Evolutionary conservation across 2,797 vertebrate species (phyloP).

Genomic region (Pogoniulus pusillus): DNA sequence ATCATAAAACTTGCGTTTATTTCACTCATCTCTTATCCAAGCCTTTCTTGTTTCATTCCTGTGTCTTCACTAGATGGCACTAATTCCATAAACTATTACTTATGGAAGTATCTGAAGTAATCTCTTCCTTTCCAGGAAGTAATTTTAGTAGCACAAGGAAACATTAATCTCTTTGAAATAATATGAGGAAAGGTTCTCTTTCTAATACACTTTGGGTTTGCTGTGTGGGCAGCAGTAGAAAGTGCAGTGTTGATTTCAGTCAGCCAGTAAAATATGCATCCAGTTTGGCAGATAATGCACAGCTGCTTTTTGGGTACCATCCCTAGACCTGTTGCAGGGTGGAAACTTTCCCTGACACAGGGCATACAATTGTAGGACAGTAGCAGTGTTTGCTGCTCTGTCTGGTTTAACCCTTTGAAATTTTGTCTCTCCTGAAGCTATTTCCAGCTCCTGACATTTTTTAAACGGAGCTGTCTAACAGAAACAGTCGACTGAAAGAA

Average conservation of each 20-base stretch:
- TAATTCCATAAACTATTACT: constrained; percentile 29
- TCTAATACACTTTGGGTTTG: neutral
- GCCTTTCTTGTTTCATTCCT: neutral
- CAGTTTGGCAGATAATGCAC: neutral
- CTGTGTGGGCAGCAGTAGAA: neutral
- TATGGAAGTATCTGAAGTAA: neutral
- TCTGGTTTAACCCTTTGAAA: neutral
- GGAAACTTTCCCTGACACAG: neutral
- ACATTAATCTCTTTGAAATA: neutral
- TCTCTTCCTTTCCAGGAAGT: neutral
- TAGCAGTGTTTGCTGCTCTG: neutral
- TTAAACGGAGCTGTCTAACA: neutral
- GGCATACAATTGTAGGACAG: neutral
- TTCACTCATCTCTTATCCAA: neutral
- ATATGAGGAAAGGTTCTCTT: neutral
- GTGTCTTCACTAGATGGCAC: constrained; percentile 54
- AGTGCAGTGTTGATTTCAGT: neutral
- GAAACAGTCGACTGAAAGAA: neutral
- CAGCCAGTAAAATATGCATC: neutral
- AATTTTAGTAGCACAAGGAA: neutral
- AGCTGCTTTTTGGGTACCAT: neutral
- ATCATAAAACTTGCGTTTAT: neutral
- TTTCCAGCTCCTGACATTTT: neutral
- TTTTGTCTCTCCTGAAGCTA: neutral
- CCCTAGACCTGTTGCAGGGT: neutral